These are phyloP conservation scores for Microhierax caerulescens DNA, from an alignment of 2,797 vertebrate genomes.

Conservation along the genomic window DNA sequence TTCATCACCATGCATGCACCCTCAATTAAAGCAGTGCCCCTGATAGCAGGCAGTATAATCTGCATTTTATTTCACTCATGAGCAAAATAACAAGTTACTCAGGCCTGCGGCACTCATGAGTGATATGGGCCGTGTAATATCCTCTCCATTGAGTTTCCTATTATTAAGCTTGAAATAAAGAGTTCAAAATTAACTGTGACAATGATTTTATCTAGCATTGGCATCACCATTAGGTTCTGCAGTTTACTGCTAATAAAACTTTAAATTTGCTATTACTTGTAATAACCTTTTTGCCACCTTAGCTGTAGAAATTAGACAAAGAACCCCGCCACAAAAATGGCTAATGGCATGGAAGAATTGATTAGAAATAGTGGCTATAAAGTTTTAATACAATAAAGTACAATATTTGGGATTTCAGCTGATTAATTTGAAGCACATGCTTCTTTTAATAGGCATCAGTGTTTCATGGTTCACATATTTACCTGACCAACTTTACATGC, in stretches of 20 bases:
- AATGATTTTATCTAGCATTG: conserved; percentile 82
- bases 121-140: conserved; percentile 87
- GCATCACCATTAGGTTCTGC: conserved; percentile 81
- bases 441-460: background rate
- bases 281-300: conserved; percentile 84
- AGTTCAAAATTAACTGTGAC: conserved; percentile 87
- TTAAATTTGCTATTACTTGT: conserved; percentile 84
- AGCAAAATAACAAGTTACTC: conserved; percentile 87
- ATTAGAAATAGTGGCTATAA: conserved; percentile 61
- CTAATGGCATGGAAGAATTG: conserved; percentile 66
- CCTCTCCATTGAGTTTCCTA: conserved; percentile 85
- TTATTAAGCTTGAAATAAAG: conserved; percentile 87
- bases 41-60: conserved; percentile 81
- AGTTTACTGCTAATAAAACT: conserved; percentile 86
- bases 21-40: conserved; percentile 80
- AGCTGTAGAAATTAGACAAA: conserved; percentile 77
- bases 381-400: conserved; percentile 48
- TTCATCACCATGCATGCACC: conserved; percentile 59
- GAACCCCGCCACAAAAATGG: conserved; percentile 68
- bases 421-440: conserved; percentile 67
- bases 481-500: conserved; percentile 21
- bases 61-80: conserved; percentile 86
- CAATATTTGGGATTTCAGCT: conserved; percentile 15
- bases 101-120: conserved; percentile 84
- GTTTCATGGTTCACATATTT: background rate